A percentile compares a stretch with the other conserved stretches of the same genome.
Evolutionary conservation across 2,113 vertebrate genomes (phyloP).

Genomic region (Pavo muticus): DNA sequence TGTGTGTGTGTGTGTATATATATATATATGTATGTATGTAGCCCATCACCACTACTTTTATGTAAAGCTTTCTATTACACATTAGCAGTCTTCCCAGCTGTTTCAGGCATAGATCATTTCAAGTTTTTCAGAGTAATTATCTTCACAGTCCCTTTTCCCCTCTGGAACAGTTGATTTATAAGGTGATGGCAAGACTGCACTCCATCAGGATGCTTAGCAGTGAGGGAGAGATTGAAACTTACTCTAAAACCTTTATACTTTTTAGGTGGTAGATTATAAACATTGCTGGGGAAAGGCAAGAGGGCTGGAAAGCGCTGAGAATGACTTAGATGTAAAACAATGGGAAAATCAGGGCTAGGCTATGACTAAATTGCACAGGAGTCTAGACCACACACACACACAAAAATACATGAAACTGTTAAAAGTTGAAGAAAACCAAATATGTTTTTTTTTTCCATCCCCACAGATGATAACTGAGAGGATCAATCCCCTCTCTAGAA

Average conservation of each 20-base stretch:
- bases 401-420: not conserved
- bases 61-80: not conserved
- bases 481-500: not conserved
- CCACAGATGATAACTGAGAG: not conserved
- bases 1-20: not conserved
- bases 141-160: not conserved
- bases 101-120: constrained; percentile 25
- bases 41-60: not conserved
- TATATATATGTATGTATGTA: not conserved
- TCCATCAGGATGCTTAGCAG: constrained; percentile 18
- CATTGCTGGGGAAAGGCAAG: constrained; percentile 26
- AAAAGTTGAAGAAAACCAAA: constrained; percentile 14
- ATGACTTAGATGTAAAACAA: constrained; percentile 55
- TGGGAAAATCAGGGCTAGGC: constrained; percentile 43
- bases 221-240: constrained; percentile 37
- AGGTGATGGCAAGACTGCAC: constrained; percentile 32
- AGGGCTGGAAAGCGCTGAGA: constrained; percentile 25
- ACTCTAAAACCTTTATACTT: constrained; percentile 41
- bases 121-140: constrained; percentile 29
- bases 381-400: constrained; percentile 68
- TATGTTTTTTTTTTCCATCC: not conserved
- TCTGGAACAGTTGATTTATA: constrained; percentile 47
- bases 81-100: constrained; percentile 40
- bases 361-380: constrained; percentile 12
- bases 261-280: constrained; percentile 53